These are phyloP conservation scores for Serrognathus titanus DNA, from an alignment of 2,888 invertebrate genomes.

Conservation along the genomic window DNA sequence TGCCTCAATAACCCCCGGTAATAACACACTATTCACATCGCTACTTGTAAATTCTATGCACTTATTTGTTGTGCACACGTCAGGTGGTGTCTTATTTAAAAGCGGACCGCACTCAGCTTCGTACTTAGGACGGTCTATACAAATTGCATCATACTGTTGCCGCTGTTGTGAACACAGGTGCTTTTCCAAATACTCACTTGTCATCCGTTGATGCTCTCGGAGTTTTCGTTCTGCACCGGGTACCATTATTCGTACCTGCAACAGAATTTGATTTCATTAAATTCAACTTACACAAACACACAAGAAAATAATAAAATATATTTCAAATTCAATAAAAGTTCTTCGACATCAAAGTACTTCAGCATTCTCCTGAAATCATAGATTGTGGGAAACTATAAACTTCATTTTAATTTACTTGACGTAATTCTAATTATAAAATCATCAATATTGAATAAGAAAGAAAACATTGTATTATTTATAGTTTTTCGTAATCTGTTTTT, in stretches of 20 bases:
- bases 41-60: conserved; percentile 37
- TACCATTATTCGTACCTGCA: conserved; percentile 58
- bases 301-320: too few species aligned
- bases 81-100: conserved; percentile 50
- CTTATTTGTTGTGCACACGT: conserved; percentile 50
- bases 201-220: conserved; percentile 54
- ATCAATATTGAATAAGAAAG: too few species aligned
- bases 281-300: background rate
- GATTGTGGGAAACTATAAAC: background rate
- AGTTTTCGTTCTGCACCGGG: conserved; percentile 59
- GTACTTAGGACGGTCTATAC: conserved; percentile 13
- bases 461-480: background rate
- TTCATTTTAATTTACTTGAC: background rate
- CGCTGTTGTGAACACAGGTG: conserved; percentile 33
- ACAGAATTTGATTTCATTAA: conserved; percentile 13
- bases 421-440: too few species aligned
- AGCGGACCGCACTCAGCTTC: conserved; percentile 37
- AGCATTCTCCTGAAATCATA: too few species aligned
- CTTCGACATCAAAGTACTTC: background rate
- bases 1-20: conserved; percentile 34
- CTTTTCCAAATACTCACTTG: conserved; percentile 53
- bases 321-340: background rate
- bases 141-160: conserved; percentile 32
- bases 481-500: background rate
- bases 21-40: conserved; percentile 31